Evolutionary conservation across 2,797 vertebrate genomes (phyloP).

Genomic region (Vespertilio murinus): DNA sequence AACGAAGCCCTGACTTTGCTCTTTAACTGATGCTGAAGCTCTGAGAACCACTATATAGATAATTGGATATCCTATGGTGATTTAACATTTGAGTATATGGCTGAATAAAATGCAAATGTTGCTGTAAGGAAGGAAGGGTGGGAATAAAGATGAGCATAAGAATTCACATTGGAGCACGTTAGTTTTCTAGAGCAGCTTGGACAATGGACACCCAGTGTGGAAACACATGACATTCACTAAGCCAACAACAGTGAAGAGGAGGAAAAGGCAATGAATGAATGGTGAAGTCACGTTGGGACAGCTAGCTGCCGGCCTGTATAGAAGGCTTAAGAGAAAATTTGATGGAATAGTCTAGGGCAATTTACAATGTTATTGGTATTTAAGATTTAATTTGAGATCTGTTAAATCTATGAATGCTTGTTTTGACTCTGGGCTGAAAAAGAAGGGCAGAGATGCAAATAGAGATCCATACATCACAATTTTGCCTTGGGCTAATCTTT

Average conservation of each 20-base stretch:
- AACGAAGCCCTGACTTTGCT: background rate
- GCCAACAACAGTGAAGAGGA: background rate
- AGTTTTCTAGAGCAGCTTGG: background rate
- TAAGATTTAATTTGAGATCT: background rate
- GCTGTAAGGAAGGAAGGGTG: background rate
- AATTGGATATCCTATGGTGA: background rate
- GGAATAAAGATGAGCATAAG: background rate
- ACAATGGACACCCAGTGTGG: background rate
- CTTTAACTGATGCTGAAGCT: background rate
- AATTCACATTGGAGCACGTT: background rate
- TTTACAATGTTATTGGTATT: background rate
- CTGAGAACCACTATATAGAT: background rate
- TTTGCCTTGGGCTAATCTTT: background rate
- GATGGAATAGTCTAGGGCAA: background rate
- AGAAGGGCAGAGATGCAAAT: background rate
- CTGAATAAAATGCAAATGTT: background rate
- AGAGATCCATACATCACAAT: background rate
- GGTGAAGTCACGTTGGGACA: no score
- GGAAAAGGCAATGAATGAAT: background rate
- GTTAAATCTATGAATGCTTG: background rate
- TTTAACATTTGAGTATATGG: background rate
- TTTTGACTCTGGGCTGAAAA: background rate
- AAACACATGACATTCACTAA: background rate
- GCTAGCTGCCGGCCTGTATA: background rate
- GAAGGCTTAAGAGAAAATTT: background rate